Base-by-base conservation (phyloP, 2,888 invertebrate genomes). In the Tridacna crocea region DNA sequence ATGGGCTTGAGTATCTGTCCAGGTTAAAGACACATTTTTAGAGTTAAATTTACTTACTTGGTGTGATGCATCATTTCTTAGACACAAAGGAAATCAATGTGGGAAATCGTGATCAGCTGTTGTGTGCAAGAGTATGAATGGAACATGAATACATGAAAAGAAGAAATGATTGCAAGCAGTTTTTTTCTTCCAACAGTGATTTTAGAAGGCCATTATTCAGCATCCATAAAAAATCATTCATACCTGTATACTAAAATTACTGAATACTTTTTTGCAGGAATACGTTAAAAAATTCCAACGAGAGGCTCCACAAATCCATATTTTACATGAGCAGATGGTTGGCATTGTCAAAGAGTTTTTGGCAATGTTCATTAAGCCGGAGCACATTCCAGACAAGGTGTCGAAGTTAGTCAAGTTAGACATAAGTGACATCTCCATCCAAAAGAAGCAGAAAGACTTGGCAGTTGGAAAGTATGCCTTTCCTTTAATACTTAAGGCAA, bases 261-360 rank as follows among this genome's bases (percentile, higher is more conserved):
- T 36, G 36, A 36, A 36, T 36, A 36, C 36, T 36, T 4, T 36
- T 55, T 55, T n/a, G n/a, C 55, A 55, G 12, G 58, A 19, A 13
- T 73, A 36, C 68, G 76, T 77, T 15, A 77, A 77, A 68, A 19
- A 51, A 22, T 77, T 77, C 36, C 77, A 77, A 51, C 72, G 72
- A 19, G 77, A 77, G 47, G 72, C 19, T 15, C 77, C 72, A 12
- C n/a, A 51, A 0, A 51, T 48, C 26, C 70, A 70, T n/a, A 70
- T 22, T 6, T 26, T 58, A 22, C 68, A 55, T 22, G 17, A 24
- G 22, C 24, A 19, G 19, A 72, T 75, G 75, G 15, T 65, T 12
- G 17, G 51, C 12, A 22, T 75, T 1, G 65, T 51, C 11, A 15
- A 19, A 17, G 47, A 75, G 24, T 46, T 75, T 51, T n/a, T 75